Base-by-base conservation (phyloP, 1,140 invertebrate species). In the Macrobrachium rosenbergii region DNA sequence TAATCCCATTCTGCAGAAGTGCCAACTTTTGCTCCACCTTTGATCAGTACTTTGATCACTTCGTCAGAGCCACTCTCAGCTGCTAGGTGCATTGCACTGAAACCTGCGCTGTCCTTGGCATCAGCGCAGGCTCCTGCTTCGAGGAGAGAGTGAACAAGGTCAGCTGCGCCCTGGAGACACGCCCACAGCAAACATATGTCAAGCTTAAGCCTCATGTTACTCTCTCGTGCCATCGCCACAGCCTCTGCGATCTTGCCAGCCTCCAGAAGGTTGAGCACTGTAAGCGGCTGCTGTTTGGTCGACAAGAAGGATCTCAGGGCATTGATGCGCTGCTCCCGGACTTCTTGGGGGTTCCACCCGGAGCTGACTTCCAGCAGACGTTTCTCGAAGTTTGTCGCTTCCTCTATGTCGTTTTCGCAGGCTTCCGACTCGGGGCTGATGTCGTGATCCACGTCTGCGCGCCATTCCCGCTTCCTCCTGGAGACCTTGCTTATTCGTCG, bases 31-130 rank as follows among this genome's bases (percentile, higher is more conserved):
- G 95, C 95, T 52, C 94, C 94, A 45, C 93, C 90, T 69, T 94
- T 93, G 16, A 96, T 90, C 23, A 97, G 90, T 19, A 95, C 90
- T 90, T 93, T 94, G 0, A 95, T 92, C 85, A 95, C 95, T 80
- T 94, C 94, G 37, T 93, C 92, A 67, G 94, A 94, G 1, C 95
- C 95, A n/a, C 93, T 93, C 89, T 93, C 96, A 5, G 96, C 94
- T 23, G 85, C 89, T 45, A 90, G 67, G 69, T 90, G 89, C 10
- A 90, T 73, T 2, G 89, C 82, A 78, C 86, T 88, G 67, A 88
- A 88, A 19, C 89, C 89, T 62, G 83, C 85, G 28, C 84, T 88
- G 76, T 90, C 89, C 21, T 58, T 37, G 7, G 86, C 86, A 6
- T 89, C 89, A 11, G 81, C 82, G 60, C 72, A 88, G 52, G 89